Evolutionary conservation across 2,888 invertebrate genomes (phyloP).

Genomic region (Diaperis boleti): DNA sequence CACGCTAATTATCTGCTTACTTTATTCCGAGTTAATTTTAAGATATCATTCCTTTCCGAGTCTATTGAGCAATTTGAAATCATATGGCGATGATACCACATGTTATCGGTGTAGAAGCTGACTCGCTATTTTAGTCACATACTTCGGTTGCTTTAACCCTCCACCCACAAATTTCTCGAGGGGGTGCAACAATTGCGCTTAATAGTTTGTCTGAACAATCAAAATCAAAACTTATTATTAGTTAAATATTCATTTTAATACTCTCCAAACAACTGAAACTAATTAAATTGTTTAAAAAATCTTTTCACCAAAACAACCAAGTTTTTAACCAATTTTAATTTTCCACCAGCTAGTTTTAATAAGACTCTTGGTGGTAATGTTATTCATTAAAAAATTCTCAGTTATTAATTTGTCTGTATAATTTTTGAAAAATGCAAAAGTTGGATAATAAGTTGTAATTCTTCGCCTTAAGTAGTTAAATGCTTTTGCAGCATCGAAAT

Average conservation of each 20-base stretch:
- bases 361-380: neutral
- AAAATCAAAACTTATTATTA: too few species aligned
- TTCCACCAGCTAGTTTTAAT: slow-evolving; percentile 14
- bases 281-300: neutral
- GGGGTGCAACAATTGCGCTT: slow-evolving; percentile 22
- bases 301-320: slow-evolving; percentile 1
- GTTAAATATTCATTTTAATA: neutral
- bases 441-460: too few species aligned
- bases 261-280: neutral
- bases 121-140: slow-evolving; percentile 21
- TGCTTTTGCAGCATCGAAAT: too few species aligned
- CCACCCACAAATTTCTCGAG: slow-evolving; percentile 7
- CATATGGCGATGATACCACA: slow-evolving; percentile 11
- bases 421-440: slow-evolving; percentile 16
- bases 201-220: too few species aligned
- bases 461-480: too few species aligned
- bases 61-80: neutral
- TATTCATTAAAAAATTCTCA: slow-evolving; percentile 4
- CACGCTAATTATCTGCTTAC: slow-evolving; percentile 34
- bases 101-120: slow-evolving; percentile 12
- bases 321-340: slow-evolving; percentile 17
- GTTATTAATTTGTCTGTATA: slow-evolving; percentile 10
- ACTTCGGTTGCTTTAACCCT: slow-evolving; percentile 6
- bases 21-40: slow-evolving; percentile 28
- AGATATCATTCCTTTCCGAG: slow-evolving; percentile 6